These are phyloP conservation scores for Mesorhabditis spiculigera DNA, from an alignment of 2,888 invertebrate genomes.

Conservation along the genomic window DNA sequence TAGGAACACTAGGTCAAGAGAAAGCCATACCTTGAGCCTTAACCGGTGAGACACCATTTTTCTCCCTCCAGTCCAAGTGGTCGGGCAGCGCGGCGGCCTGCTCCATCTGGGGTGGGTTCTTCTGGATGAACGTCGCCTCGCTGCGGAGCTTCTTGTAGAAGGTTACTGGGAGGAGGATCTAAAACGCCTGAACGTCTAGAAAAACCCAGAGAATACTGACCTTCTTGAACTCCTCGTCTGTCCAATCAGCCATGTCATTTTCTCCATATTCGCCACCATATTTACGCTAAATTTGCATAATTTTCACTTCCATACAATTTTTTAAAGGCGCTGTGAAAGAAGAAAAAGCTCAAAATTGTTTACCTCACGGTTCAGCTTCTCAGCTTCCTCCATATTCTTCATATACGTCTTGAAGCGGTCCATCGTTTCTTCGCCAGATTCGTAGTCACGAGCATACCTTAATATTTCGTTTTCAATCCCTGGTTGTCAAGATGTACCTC, in stretches of 20 bases:
- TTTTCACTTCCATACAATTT: not conserved
- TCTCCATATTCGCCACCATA: slow-evolving; percentile 36
- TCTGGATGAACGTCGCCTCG: slow-evolving; percentile 43
- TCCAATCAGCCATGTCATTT: slow-evolving; percentile 51
- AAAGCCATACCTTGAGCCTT: slow-evolving; percentile 45
- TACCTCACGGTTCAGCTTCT: not conserved
- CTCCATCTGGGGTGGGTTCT: slow-evolving; percentile 25
- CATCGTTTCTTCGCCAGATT: not conserved
- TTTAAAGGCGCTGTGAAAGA: too few species aligned
- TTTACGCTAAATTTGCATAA: not conserved
- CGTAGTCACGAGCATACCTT: not conserved
- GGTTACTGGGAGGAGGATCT: slow-evolving; percentile 45
- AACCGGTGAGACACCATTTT: slow-evolving; percentile 55
- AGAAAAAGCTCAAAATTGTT: not conserved
- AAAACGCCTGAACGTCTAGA: not conserved
- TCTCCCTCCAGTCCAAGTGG: slow-evolving; percentile 54
- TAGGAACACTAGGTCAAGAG: too few species aligned
- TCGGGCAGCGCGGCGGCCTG: slow-evolving; percentile 30
- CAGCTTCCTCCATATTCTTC: not conserved
- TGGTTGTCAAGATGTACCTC: not conserved
- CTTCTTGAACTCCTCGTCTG: slow-evolving; percentile 50
- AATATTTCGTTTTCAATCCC: not conserved
- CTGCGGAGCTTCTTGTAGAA: slow-evolving; percentile 41
- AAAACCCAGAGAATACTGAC: slow-evolving; percentile 15
- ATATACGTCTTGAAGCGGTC: not conserved